Conservation (phyloP, 2,888 invertebrate species). For the Caenorhabditis japonica region DNA sequence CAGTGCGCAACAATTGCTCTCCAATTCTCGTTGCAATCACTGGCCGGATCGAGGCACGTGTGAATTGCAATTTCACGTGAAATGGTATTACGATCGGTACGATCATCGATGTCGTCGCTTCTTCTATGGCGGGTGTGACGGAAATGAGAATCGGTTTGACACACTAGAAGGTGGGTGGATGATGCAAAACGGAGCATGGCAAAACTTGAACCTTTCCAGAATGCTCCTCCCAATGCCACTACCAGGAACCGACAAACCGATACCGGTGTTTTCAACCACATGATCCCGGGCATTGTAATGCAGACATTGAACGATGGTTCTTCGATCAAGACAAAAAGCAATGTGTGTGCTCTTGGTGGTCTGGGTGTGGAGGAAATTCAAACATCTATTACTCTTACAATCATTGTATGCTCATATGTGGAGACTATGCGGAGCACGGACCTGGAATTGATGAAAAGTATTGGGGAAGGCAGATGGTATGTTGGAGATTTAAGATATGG, state of each 20-base stretch:
- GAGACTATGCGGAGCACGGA: constrained; percentile 59
- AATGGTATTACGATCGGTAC: constrained; percentile 69
- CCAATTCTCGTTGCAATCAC: constrained; percentile 66
- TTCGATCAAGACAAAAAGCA: constrained; percentile 65
- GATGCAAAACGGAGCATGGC: no score
- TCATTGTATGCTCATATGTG: constrained; percentile 70
- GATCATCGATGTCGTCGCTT: constrained; percentile 68
- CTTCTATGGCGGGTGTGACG: constrained; percentile 69
- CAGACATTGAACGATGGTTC: constrained; percentile 68
- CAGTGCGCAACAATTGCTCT: constrained; percentile 56
- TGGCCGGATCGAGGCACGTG: constrained; percentile 70
- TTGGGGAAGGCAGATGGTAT: constrained; percentile 55
- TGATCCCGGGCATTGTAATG: constrained; percentile 66
- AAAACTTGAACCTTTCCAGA: constrained; percentile 45
- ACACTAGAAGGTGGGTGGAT: constrained; percentile 64
- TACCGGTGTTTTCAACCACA: constrained; percentile 67
- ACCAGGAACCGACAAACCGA: constrained; percentile 48
- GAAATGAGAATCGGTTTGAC: constrained; percentile 67
- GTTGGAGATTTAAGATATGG: no score
- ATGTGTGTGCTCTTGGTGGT: constrained; percentile 71
- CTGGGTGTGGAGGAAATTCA: constrained; percentile 70
- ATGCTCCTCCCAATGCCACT: constrained; percentile 63
- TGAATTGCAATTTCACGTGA: constrained; percentile 60
- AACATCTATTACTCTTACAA: constrained; percentile 69
- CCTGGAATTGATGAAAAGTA: constrained; percentile 63